Evolutionary conservation across 2,797 vertebrate genomes (phyloP).

Genomic region (Poliocrania exsul): DNA sequence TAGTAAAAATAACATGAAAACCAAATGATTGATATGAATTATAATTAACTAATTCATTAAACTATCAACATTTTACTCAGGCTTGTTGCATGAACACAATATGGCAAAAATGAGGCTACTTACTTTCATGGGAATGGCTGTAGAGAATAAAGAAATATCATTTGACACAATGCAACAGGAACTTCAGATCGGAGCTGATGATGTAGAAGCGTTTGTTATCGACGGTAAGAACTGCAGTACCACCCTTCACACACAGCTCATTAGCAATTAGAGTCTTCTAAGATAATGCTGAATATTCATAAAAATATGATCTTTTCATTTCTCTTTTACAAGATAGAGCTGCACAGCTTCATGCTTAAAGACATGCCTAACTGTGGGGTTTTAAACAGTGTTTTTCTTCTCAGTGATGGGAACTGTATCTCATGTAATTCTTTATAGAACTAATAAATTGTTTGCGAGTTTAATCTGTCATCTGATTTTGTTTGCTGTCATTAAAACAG

Average conservation of each 20-base stretch:
- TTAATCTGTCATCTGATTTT: constrained; percentile 21
- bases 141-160: constrained; percentile 95
- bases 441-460: constrained; percentile 1
- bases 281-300: background rate
- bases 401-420: background rate
- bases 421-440: constrained; percentile 1
- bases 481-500: constrained; percentile 46
- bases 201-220: constrained; percentile 98
- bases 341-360: background rate
- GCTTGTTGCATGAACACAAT: constrained; percentile 95
- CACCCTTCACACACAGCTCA: background rate
- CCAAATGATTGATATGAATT: background rate
- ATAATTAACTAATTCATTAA: background rate
- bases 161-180: constrained; percentile 98
- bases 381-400: constrained; percentile 49
- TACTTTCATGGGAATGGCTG: constrained; percentile 99
- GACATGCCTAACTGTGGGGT: background rate
- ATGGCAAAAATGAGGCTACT: constrained; percentile 97
- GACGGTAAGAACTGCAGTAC: constrained; percentile 82
- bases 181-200: constrained; percentile 92
- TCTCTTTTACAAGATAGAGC: background rate
- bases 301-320: background rate
- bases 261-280: background rate
- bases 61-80: constrained; percentile 63
- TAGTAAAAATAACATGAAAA: background rate